These are phyloP conservation scores for Tokudaia tokunoshimensis DNA, from an alignment of 2,797 vertebrate species.

Conservation along the genomic window DNA sequence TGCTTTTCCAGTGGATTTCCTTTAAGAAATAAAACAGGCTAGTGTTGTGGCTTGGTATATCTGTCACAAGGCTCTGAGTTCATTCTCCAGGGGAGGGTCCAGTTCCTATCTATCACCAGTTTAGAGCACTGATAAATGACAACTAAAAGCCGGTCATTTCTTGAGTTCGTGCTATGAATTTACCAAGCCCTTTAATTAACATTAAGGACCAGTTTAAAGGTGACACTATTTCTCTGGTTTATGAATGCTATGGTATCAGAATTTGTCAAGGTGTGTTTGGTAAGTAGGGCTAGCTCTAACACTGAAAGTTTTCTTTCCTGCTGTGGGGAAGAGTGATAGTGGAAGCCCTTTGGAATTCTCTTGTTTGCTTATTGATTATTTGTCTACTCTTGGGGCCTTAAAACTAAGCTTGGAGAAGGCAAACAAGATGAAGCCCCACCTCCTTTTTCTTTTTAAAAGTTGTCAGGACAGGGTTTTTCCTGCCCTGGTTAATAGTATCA, in stretches of 20 bases:
- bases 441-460: constrained; percentile 75
- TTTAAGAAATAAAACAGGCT: neutral
- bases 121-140: neutral
- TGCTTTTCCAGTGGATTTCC: neutral
- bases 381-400: constrained; percentile 63
- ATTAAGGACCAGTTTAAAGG: neutral
- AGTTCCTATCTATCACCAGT: constrained; percentile 29
- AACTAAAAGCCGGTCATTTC: neutral
- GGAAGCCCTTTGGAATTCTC: constrained; percentile 69
- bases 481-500: constrained; percentile 59
- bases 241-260: constrained; percentile 8
- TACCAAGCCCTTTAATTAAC: constrained; percentile 42
- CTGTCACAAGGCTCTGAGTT: neutral
- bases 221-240: constrained; percentile 37
- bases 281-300: neutral
- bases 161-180: constrained; percentile 43
- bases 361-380: constrained; percentile 78
- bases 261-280: constrained; percentile 55
- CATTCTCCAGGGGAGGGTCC: neutral
- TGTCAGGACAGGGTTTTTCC: constrained; percentile 60
- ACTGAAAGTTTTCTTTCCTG: constrained; percentile 71
- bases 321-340: constrained; percentile 59
- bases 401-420: constrained; percentile 77
- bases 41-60: neutral
- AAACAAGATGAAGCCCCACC: constrained; percentile 68